Base-by-base conservation (phyloP, 2,888 invertebrate species). In the Drosophila dives region DNA sequence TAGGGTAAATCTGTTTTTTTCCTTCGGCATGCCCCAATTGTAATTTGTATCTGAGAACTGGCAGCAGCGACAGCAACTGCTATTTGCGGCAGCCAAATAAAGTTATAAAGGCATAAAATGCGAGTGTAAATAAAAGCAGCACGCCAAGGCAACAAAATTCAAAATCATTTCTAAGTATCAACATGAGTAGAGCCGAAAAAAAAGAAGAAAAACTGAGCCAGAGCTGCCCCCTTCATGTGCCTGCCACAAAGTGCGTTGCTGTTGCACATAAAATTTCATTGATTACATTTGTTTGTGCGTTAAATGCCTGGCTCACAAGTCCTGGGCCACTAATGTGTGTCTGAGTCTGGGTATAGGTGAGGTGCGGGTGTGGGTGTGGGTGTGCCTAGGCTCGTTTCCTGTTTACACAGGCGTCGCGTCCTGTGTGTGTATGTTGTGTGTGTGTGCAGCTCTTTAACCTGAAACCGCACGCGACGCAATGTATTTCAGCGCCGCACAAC, bases 201-300 rank as follows among this genome's bases (percentile, higher is more conserved):
- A 40, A 23, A 42, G 12, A 20, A n/a, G 15, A 23, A 10, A 5
- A 48, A 42, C 63, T 54, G 34, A 79, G 45, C 38, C 62, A 23
- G 20, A 56, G 42, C 8, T 45, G 45, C 8, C 23, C 29, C 45
- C 8, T 15, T 15, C 2, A 23, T 3, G 8, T 3, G 3, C 23
- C 4, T 23, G 45, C 45, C 64, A 15, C 75, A 38, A 64, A 73
- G 75, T 86, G 88, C 90, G 84, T 89, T 89, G 83, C 86, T 83
- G 90, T 77, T 86, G 85, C 90, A 87, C 86, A 90, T 87, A 85
- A 87, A 87, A 87, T 89, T 90, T 90, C 86, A 87, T 87, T 87
- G 86, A 87, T 87, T 87, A 90, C 87, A 89, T 87, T 90, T 90
- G 90, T 89, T 87, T 83, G 89, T 81, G 89, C 81, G 87, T 72